A percentile compares a stretch with the other conserved stretches of the same genome.
These are phyloP conservation scores for Equus przewalskii DNA, from an alignment of 2,113 vertebrate species.

Conservation along the genomic window DNA sequence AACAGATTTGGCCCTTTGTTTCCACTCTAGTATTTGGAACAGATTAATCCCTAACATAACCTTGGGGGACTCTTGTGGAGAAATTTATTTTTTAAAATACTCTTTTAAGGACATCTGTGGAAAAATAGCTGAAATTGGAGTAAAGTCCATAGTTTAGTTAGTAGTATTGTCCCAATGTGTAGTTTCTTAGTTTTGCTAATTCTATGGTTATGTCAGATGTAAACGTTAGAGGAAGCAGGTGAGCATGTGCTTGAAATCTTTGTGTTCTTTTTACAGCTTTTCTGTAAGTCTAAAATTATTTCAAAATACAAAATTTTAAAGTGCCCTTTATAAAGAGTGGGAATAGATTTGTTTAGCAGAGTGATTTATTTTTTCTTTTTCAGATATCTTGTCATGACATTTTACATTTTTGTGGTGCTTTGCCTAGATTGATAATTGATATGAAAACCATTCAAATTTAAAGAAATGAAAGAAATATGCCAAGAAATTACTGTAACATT, in stretches of 20 bases:
- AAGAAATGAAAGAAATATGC: conserved; percentile 51
- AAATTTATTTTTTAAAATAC: conserved; percentile 8
- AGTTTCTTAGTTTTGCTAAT: neutral
- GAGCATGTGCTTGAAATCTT: neutral
- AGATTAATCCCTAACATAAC: neutral
- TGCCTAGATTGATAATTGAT: conserved; percentile 56
- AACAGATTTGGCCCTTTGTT: neutral
- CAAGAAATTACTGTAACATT: neutral
- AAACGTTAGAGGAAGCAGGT: neutral
- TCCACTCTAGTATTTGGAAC: neutral
- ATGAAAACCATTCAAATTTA: conserved; percentile 57
- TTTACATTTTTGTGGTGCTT: conserved; percentile 43
- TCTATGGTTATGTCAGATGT: neutral
- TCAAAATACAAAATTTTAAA: neutral
- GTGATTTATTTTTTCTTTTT: neutral
- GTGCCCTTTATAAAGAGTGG: neutral
- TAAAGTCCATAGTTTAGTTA: neutral
- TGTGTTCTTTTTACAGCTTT: neutral
- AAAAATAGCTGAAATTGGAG: neutral
- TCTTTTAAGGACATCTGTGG: neutral
- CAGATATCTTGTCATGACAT: neutral
- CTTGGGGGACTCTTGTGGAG: neutral
- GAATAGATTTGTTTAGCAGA: neutral
- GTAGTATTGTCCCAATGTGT: neutral
- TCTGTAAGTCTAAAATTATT: neutral